Evolutionary conservation across 1,140 invertebrate species (phyloP).

Genomic region (Zaprionus davidi): DNA sequence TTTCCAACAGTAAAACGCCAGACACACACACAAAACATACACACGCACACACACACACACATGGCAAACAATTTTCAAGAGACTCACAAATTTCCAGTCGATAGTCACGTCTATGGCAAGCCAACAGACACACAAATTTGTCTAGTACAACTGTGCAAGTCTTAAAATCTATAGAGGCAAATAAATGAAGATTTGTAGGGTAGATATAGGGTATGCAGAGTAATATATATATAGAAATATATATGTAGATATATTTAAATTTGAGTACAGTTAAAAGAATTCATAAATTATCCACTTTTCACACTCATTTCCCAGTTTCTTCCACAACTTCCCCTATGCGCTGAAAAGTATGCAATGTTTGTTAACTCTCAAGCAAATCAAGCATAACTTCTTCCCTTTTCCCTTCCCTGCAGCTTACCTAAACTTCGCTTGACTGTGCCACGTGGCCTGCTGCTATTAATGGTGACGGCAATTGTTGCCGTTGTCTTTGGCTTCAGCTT

Average conservation of each 20-base stretch:
- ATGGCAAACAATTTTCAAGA: background rate
- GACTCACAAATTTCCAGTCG: constrained; percentile 1
- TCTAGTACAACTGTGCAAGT: background rate
- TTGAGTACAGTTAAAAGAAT: background rate
- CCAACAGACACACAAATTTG: background rate
- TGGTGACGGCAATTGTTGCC: constrained; percentile 73
- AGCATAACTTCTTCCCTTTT: background rate
- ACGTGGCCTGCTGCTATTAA: constrained; percentile 75
- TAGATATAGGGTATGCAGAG: background rate
- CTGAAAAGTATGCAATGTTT: background rate
- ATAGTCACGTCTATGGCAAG: background rate
- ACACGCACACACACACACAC: background rate
- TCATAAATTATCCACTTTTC: background rate
- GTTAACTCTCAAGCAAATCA: too few species aligned
- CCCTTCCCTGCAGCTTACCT: constrained; percentile 55
- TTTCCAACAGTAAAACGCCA: constrained; percentile 13
- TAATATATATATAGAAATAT: too few species aligned
- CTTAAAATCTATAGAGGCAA: background rate
- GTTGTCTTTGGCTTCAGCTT: constrained; percentile 67
- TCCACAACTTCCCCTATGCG: background rate
- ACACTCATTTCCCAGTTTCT: background rate
- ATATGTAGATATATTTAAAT: background rate
- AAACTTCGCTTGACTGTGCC: constrained; percentile 79
- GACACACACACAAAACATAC: background rate
- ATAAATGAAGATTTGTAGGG: background rate